phyloP scores from a whole-genome alignment of 2,888 invertebrate species.

The Leucania comma region DNA sequence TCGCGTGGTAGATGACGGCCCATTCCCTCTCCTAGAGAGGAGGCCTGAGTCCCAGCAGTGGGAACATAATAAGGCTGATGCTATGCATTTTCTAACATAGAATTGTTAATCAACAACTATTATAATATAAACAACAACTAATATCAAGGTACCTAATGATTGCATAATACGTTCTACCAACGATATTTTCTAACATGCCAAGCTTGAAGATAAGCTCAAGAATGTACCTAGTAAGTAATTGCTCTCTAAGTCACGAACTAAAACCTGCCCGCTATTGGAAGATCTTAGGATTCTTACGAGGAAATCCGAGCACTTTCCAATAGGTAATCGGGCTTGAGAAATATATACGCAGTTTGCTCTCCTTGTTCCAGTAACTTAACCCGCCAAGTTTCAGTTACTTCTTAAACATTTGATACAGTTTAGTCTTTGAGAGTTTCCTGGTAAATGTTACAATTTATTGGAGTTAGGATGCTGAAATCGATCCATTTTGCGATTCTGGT shows the following conservation, averaged over 20 bases:
- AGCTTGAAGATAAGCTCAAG: conserved; percentile 16
- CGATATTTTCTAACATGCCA: not conserved
- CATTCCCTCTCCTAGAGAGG: no score
- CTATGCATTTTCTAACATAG: no score
- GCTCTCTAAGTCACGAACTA: conserved; percentile 26
- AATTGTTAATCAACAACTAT: no score
- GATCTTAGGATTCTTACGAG: conserved; percentile 19
- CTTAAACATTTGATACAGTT: conserved; percentile 12
- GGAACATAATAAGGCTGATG: no score
- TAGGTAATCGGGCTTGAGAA: conserved; percentile 37
- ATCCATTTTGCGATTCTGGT: not conserved
- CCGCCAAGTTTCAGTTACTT: conserved; percentile 21
- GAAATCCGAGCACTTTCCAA: conserved; percentile 37
- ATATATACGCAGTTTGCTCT: conserved; percentile 36
- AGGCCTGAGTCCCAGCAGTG: no score
- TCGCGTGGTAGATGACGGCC: no score
- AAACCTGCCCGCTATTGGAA: conserved; percentile 14
- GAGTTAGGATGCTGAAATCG: not conserved
- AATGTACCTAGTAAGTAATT: conserved; percentile 30
- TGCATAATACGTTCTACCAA: not conserved
- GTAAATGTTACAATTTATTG: conserved; percentile 1
- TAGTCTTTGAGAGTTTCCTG: not conserved
- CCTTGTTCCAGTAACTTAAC: conserved; percentile 14
- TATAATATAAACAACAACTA: no score
- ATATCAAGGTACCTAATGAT: no score